A percentile compares a stretch with the other conserved stretches of the same genome.
Evolutionary conservation across 2,888 invertebrate species (phyloP).

Genomic region (Zonitis immaculata): DNA sequence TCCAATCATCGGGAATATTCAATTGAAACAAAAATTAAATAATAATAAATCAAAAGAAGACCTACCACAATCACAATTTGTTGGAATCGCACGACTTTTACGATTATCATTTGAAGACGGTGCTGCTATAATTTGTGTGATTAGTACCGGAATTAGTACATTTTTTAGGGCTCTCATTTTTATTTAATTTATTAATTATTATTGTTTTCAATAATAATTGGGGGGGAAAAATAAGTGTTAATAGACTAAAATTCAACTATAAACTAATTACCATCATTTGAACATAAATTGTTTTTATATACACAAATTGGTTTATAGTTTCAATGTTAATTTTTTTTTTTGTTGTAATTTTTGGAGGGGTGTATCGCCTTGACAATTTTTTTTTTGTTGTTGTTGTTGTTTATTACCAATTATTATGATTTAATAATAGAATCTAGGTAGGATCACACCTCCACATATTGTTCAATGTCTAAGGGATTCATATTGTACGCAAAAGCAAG

Average conservation of each 20-base stretch:
- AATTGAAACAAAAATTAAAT: background rate
- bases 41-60: background rate
- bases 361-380: slow-evolving; percentile 39
- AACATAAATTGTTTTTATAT: slow-evolving; percentile 33
- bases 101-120: no score
- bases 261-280: slow-evolving; percentile 29
- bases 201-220: background rate
- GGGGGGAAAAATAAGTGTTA: background rate
- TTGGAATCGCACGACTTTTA: background rate
- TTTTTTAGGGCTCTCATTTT: no score
- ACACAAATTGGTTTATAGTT: slow-evolving; percentile 31
- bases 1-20: background rate
- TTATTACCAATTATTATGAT: slow-evolving; percentile 1
- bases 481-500: slow-evolving; percentile 34
- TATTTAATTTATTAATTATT: background rate
- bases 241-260: slow-evolving; percentile 18
- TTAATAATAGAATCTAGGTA: slow-evolving; percentile 1
- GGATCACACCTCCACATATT: slow-evolving; percentile 24
- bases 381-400: slow-evolving; percentile 18
- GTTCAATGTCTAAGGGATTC: slow-evolving; percentile 36
- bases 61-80: background rate
- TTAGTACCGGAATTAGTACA: background rate
- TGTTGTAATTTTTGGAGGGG: slow-evolving; percentile 29
- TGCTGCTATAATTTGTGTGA: background rate
- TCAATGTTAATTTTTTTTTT: slow-evolving; percentile 25